Conservation (phyloP, 2,888 invertebrate genomes). For the Orthosia gracilis region DNA sequence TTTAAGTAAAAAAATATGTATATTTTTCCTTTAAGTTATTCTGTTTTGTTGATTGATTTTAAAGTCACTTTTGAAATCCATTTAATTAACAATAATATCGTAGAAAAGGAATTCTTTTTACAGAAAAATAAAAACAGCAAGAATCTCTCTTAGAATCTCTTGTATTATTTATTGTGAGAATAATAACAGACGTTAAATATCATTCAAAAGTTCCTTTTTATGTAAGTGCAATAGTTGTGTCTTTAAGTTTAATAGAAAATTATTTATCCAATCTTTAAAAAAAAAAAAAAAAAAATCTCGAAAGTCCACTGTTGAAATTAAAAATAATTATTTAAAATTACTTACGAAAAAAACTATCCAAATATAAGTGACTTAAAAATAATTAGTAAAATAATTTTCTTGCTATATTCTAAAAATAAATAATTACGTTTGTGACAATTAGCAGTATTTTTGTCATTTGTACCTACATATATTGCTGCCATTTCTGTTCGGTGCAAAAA, state of each 20-base stretch:
- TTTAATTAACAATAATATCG: fast-evolving
- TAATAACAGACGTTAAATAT: background rate
- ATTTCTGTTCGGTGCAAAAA: slow-evolving; percentile 56
- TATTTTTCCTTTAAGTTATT: slow-evolving; percentile 8
- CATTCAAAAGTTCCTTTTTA: background rate
- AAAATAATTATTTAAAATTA: background rate
- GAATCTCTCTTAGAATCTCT: background rate
- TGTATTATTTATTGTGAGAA: slow-evolving; percentile 16
- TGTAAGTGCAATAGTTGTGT: too few species aligned
- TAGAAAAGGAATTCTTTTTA: background rate
- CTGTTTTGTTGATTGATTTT: slow-evolving; percentile 36
- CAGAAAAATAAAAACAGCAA: background rate
- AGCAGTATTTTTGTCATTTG: slow-evolving; percentile 43
- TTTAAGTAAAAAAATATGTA: slow-evolving; percentile 11
- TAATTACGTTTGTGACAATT: slow-evolving; percentile 27
- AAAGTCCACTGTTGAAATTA: background rate
- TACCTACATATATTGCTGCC: slow-evolving; percentile 28
- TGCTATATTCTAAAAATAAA: background rate
- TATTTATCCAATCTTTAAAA: too few species aligned
- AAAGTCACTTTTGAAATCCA: slow-evolving; percentile 35
- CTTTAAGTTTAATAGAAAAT: too few species aligned
- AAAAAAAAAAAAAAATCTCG: too few species aligned
- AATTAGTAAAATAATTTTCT: slow-evolving; percentile 1
- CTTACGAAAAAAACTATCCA: background rate
- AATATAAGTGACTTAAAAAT: slow-evolving; percentile 33